These are phyloP conservation scores for Pachycephus smyrnensis DNA, from an alignment of 2,888 invertebrate genomes.

Conservation along the genomic window DNA sequence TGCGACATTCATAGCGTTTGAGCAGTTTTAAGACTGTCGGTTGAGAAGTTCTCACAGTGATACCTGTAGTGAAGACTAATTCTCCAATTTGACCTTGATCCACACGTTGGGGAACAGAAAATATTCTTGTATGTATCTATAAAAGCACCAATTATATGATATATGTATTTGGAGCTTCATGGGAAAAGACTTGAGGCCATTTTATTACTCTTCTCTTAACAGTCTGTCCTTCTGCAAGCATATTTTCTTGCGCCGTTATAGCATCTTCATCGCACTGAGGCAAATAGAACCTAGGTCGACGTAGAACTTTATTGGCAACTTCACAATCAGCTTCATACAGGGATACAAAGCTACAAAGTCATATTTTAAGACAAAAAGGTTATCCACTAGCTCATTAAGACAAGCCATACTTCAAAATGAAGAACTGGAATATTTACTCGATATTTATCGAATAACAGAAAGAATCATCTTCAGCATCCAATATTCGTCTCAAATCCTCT, in stretches of 20 bases:
- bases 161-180: not conserved
- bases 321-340: slow-evolving; percentile 78
- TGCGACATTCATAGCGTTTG: slow-evolving; percentile 79
- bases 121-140: slow-evolving; percentile 45
- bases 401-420: not conserved
- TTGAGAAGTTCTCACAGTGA: slow-evolving; percentile 81
- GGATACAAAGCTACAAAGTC: slow-evolving; percentile 74
- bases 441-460: slow-evolving; percentile 77
- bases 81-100: slow-evolving; percentile 65
- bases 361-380: slow-evolving; percentile 4
- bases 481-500: slow-evolving; percentile 73
- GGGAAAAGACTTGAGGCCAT: slow-evolving; percentile 3
- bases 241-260: slow-evolving; percentile 72
- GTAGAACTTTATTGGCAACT: slow-evolving; percentile 76
- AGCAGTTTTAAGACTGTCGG: slow-evolving; percentile 82
- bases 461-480: slow-evolving; percentile 72
- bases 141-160: not conserved
- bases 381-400: not conserved
- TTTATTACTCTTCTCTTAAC: slow-evolving; percentile 72
- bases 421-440: slow-evolving; percentile 72
- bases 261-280: slow-evolving; percentile 75
- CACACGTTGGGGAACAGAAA: slow-evolving; percentile 71
- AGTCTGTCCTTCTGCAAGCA: slow-evolving; percentile 67
- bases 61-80: slow-evolving; percentile 71
- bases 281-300: slow-evolving; percentile 73